phyloP scores from a whole-genome alignment of 2,888 invertebrate species.

The Eurytoma californica region DNA sequence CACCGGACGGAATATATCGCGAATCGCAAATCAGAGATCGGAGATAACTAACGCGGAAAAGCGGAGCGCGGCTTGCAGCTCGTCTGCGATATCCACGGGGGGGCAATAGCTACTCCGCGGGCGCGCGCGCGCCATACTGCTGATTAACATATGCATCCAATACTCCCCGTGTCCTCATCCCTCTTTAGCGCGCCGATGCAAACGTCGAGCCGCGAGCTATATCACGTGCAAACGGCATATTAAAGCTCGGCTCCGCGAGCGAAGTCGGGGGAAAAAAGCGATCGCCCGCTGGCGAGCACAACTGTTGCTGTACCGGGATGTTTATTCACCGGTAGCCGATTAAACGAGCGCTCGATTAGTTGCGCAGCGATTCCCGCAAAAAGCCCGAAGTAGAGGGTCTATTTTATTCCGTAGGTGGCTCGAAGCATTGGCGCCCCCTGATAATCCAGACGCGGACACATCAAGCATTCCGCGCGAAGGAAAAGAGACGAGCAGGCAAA shows the following conservation, averaged over 20 bases:
- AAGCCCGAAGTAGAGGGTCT: neutral
- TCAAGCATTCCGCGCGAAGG: slow-evolving; percentile 57
- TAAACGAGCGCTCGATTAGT: slow-evolving; percentile 3
- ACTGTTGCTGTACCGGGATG: slow-evolving; percentile 30
- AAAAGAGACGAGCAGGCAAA: slow-evolving; percentile 50
- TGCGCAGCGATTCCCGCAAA: neutral
- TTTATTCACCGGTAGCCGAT: slow-evolving; percentile 11
- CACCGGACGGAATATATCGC: slow-evolving; percentile 23
- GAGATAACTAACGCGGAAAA: slow-evolving; percentile 50
- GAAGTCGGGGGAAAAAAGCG: neutral
- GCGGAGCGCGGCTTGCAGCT: neutral
- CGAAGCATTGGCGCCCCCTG: slow-evolving; percentile 68
- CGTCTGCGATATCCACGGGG: slow-evolving; percentile 50
- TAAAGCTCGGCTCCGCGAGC: slow-evolving; percentile 65
- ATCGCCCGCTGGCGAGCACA: slow-evolving; percentile 27
- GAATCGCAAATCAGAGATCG: slow-evolving; percentile 62
- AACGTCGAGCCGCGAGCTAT: slow-evolving; percentile 67
- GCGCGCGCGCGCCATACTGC: slow-evolving; percentile 66
- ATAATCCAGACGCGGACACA: slow-evolving; percentile 66
- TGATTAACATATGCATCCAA: slow-evolving; percentile 73
- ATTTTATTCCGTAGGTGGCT: slow-evolving; percentile 44
- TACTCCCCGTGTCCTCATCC: slow-evolving; percentile 46
- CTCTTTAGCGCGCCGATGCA: slow-evolving; percentile 64
- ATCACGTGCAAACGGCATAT: slow-evolving; percentile 71
- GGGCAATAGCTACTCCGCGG: slow-evolving; percentile 67